phyloP scores from a whole-genome alignment of 2,113 vertebrate genomes.

The Centropristis striata region DNA sequence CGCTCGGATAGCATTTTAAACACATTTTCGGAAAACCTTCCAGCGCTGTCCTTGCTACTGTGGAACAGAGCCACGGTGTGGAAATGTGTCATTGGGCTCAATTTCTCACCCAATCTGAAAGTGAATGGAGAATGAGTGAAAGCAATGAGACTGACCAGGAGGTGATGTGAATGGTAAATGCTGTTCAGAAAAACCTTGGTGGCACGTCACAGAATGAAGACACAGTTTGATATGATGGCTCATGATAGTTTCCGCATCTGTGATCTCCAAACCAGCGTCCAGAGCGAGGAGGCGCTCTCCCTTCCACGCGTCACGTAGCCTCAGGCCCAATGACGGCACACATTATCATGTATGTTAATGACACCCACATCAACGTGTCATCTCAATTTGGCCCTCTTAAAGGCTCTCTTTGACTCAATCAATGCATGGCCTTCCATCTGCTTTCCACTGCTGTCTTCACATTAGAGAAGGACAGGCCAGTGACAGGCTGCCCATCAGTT shows the following conservation, averaged over 20 bases:
- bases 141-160: conserved; percentile 55
- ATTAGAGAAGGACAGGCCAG: conserved; percentile 37
- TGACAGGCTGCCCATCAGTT: conserved; percentile 17
- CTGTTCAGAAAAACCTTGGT: conserved; percentile 8
- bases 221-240: conserved; percentile 36
- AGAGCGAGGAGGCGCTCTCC: conserved; percentile 37
- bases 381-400: conserved; percentile 77
- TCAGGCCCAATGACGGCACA: conserved; percentile 65
- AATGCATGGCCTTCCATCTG: conserved; percentile 76
- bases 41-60: conserved; percentile 54
- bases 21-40: conserved; percentile 69
- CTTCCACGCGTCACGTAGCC: conserved; percentile 45
- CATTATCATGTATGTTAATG: conserved; percentile 80
- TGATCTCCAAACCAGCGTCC: conserved; percentile 52
- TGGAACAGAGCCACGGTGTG: conserved; percentile 44
- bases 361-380: conserved; percentile 80
- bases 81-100: conserved; percentile 71
- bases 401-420: conserved; percentile 76
- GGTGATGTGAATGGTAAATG: conserved; percentile 24
- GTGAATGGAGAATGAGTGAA: conserved; percentile 25
- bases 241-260: conserved; percentile 51
- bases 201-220: conserved; percentile 37
- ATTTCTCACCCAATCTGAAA: conserved; percentile 70
- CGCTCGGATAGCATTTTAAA: conserved; percentile 71
- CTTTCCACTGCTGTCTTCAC: conserved; percentile 72